A percentile compares a stretch with the other conserved stretches of the same genome.
phyloP scores from a whole-genome alignment of 2,113 vertebrate species.

The Leucoraja erinaceus region DNA sequence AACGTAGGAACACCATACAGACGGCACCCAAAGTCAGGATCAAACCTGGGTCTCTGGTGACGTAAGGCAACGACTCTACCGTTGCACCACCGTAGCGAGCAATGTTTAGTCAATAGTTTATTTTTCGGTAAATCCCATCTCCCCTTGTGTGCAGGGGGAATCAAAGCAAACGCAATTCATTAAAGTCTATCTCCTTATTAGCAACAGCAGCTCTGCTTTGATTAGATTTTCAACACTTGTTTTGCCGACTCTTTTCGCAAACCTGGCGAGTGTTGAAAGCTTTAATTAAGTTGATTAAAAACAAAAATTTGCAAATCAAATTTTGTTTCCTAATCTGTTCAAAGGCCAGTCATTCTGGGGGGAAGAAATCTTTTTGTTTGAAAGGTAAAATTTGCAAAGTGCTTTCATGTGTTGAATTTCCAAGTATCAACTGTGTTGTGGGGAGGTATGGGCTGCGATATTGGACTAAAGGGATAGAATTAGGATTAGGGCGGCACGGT shows the following conservation, averaged over 20 bases:
- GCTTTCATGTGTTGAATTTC: not conserved
- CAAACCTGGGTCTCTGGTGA: too few relatives aligned
- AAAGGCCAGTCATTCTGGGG: not conserved
- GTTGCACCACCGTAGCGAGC: too few relatives aligned
- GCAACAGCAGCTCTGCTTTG: not conserved
- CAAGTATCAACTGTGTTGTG: not conserved
- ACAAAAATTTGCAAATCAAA: not conserved
- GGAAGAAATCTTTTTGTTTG: too few relatives aligned
- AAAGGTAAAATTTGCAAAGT: not conserved
- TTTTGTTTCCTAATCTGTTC: not conserved
- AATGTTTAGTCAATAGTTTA: not conserved
- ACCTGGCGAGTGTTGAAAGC: not conserved
- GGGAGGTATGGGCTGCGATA: too few relatives aligned
- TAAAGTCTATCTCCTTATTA: conserved; percentile 13
- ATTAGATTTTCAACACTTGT: conserved; percentile 5
- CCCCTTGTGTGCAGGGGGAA: not conserved
- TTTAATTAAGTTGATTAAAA: conserved; percentile 4
- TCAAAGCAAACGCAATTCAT: not conserved
- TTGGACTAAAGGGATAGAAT: too few relatives aligned
- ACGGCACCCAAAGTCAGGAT: too few relatives aligned
- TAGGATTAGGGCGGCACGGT: too few relatives aligned
- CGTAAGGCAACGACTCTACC: too few relatives aligned
- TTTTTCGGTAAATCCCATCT: not conserved
- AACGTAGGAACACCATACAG: too few relatives aligned
- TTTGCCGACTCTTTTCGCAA: not conserved